Percentiles rank a stretch among this genome's conserved stretches.
Evolutionary conservation across 2,113 vertebrate genomes (phyloP).

Genomic region (Axis porcinus): DNA sequence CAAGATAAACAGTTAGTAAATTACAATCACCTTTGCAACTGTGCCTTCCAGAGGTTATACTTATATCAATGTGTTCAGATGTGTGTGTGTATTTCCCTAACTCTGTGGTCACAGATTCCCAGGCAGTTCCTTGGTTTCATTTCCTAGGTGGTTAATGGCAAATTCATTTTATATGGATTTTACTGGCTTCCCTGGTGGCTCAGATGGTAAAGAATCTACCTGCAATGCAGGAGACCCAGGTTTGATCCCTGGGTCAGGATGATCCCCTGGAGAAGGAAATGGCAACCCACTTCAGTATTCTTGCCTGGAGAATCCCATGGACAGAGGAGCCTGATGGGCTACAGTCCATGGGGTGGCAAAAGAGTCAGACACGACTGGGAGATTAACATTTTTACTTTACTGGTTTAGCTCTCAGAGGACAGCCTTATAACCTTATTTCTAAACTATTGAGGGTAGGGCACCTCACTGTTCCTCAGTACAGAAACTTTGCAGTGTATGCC

Average conservation of each 20-base stretch:
- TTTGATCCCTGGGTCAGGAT: neutral
- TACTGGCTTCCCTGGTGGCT: neutral
- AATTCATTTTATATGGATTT: neutral
- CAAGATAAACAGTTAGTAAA: neutral
- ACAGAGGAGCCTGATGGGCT: neutral
- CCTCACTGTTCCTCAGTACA: neutral
- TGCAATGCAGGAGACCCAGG: neutral
- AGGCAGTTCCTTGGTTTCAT: neutral
- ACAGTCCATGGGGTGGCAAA: neutral
- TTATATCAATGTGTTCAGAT: neutral
- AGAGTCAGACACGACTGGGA: neutral
- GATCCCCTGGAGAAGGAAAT: neutral
- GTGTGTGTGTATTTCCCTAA: neutral
- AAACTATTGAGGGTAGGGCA: neutral
- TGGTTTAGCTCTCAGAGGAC: neutral
- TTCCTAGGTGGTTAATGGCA: neutral
- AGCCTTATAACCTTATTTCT: neutral
- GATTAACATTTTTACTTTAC: neutral
- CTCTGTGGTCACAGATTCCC: neutral
- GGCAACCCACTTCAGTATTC: neutral
- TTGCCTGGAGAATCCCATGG: neutral
- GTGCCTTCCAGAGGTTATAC: neutral
- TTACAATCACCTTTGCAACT: neutral
- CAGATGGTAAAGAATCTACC: neutral
- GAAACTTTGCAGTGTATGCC: neutral